A percentile compares a stretch with the other conserved stretches of the same genome.
Evolutionary conservation across 1,140 invertebrate genomes (phyloP).

Genomic region (Melitaea cinxia): DNA sequence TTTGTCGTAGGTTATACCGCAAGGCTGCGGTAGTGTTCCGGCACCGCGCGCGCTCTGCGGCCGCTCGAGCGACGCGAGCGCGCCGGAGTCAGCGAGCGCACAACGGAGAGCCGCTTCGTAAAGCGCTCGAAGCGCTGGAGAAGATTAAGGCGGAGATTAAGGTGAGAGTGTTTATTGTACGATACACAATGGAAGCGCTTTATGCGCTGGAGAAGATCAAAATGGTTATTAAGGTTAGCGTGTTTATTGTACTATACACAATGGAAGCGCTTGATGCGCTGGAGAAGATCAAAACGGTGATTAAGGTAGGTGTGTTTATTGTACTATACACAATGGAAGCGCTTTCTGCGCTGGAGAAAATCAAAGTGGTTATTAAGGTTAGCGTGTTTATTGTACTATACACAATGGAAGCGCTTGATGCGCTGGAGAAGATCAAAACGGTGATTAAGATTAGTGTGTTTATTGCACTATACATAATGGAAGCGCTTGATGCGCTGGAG

Average conservation of each 20-base stretch:
- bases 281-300: conserved; percentile 63
- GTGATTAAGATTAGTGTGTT: conserved; percentile 60
- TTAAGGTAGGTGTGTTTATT: conserved; percentile 52
- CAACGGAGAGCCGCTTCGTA: conserved; percentile 49
- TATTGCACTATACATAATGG: too few relatives aligned
- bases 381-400: too few relatives aligned
- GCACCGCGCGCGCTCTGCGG: conserved; percentile 51
- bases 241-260: too few relatives aligned
- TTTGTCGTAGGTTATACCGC: conserved; percentile 56
- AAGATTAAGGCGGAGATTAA: conserved; percentile 69
- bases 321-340: too few relatives aligned
- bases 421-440: conserved; percentile 60
- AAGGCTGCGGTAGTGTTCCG: conserved; percentile 71
- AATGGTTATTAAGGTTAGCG: neutral
- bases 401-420: conserved; percentile 55
- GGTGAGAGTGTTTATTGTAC: conserved; percentile 38
- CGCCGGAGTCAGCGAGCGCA: conserved; percentile 34
- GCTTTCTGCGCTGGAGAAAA: too few relatives aligned
- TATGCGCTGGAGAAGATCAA: too few relatives aligned
- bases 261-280: conserved; percentile 58
- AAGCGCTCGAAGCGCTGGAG: conserved; percentile 57
- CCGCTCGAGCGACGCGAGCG: conserved; percentile 42
- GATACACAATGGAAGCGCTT: too few relatives aligned
- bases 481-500: too few relatives aligned
- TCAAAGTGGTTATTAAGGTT: neutral